Conservation (phyloP, 2,113 vertebrate genomes). For the Otis tarda region DNA sequence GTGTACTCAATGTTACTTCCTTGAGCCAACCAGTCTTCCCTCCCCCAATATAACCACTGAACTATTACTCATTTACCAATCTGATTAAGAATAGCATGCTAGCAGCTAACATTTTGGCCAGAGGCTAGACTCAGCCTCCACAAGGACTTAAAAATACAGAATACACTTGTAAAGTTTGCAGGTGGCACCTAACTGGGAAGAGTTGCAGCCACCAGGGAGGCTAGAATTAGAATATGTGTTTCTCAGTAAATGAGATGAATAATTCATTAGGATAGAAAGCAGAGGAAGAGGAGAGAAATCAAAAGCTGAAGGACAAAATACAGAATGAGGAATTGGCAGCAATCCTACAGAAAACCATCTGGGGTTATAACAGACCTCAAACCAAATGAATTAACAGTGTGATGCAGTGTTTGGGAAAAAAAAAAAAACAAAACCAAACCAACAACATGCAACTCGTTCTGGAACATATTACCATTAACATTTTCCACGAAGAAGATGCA, state of each 20-base stretch:
- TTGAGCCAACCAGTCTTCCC: not conserved
- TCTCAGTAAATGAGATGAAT: not conserved
- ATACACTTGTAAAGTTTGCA: not conserved
- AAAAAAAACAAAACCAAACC: not conserved
- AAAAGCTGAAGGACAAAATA: constrained; percentile 28
- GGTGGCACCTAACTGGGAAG: not conserved
- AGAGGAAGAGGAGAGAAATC: not conserved
- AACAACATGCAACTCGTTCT: not conserved
- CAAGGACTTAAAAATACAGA: not conserved
- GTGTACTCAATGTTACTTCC: not conserved
- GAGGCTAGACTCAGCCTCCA: not conserved
- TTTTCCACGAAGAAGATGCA: constrained; percentile 20
- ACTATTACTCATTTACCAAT: constrained; percentile 56
- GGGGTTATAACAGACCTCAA: constrained; percentile 48
- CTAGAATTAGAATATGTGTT: not conserved
- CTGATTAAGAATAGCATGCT: not conserved
- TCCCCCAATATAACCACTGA: not conserved
- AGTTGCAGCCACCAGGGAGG: not conserved
- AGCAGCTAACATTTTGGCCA: not conserved
- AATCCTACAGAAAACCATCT: constrained; percentile 46
- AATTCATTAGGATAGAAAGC: not conserved
- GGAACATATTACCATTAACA: constrained; percentile 29
- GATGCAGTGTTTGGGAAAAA: constrained; percentile 34
- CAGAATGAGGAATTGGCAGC: constrained; percentile 10
- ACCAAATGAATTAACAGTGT: constrained; percentile 58